A percentile compares a stretch with the other conserved stretches of the same genome.
Conservation (phyloP, 1,140 invertebrate genomes). For the Archivesica marissinica region DNA sequence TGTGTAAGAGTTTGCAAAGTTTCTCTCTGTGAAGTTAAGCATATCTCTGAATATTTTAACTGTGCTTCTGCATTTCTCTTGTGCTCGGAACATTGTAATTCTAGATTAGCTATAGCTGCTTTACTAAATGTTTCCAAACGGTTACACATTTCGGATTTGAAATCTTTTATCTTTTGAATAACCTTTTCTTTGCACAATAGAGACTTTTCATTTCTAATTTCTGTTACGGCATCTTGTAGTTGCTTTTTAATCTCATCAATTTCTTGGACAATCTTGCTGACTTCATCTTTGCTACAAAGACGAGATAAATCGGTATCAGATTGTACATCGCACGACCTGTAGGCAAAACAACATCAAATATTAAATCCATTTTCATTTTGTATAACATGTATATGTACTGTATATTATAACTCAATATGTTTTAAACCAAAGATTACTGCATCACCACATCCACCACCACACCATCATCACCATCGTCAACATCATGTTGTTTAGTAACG, state of each 20-base stretch:
- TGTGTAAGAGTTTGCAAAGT: neutral
- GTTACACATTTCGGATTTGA: neutral
- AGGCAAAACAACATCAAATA: too few relatives aligned
- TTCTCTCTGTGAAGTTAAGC: neutral
- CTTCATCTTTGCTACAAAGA: neutral
- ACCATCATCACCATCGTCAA: too few relatives aligned
- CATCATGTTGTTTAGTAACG: too few relatives aligned
- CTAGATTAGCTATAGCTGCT: neutral
- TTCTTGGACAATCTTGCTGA: neutral
- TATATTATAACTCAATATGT: too few relatives aligned
- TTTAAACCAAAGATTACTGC: too few relatives aligned
- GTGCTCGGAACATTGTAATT: neutral
- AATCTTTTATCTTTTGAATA: neutral
- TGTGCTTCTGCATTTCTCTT: neutral
- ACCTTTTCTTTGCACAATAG: neutral
- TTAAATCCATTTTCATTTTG: too few relatives aligned
- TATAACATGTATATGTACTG: too few relatives aligned
- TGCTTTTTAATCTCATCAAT: neutral
- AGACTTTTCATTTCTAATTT: neutral
- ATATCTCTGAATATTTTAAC: neutral
- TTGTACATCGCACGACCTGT: neutral
- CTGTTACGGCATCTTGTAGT: neutral
- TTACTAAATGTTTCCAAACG: neutral
- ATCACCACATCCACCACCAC: too few relatives aligned
- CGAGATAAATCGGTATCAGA: neutral